Base-by-base conservation (phyloP, 2,888 invertebrate species). In the Amorpha juglandis region DNA sequence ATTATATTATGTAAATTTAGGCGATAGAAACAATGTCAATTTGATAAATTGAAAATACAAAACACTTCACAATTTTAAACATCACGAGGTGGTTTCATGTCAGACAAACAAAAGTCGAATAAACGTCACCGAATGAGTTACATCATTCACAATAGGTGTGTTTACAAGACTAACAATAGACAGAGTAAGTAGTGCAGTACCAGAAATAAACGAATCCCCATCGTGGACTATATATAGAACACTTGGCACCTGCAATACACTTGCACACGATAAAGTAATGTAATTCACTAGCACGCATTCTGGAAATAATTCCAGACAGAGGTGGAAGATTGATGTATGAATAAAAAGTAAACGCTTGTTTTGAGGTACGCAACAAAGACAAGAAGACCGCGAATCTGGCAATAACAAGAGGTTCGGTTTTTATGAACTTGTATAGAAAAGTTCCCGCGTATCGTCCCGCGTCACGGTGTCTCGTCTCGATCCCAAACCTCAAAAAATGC, bases 221-320 rank as follows among this genome's bases (percentile, higher is more conserved):
- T 62, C n/a, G 12, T 8, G 58, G 21, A 19, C 50, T 68, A 63
- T 65, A 52, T 58, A 66, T 66, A 63, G 65, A 58, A 62, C 42
- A 27, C 63, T 68, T 68, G 68, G 68, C 68, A 68, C 66, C 64
- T 62, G 51, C 50, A 19, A 45, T 64, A 62, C 58, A 63, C 42
- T 64, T 62, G 50, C 52, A 52, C 16, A 33, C 33, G 35, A 27
- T 33, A 64, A 62, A 33, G 62, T 21, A 47, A 47, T 62, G 33
- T 12, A 53, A 52, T 53, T 53, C 45, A 33, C 35, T 45, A 27
- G 53, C 19, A n/a, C 64, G 33, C 12, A 7, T 45, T 33, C 9
- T 7, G 47, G 53, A 19, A 58, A 38, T 58, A 12, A 12, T 19
- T 16, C 19, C 11, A 58, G 38, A 38, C 19, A 33, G 35, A 19